Evolutionary conservation across 37 sponge, comb jelly and placozoan genomes (phyloP), one percentile per base, ranked within the genome.

Genomic region (Bolinopsis microptera): DNA sequence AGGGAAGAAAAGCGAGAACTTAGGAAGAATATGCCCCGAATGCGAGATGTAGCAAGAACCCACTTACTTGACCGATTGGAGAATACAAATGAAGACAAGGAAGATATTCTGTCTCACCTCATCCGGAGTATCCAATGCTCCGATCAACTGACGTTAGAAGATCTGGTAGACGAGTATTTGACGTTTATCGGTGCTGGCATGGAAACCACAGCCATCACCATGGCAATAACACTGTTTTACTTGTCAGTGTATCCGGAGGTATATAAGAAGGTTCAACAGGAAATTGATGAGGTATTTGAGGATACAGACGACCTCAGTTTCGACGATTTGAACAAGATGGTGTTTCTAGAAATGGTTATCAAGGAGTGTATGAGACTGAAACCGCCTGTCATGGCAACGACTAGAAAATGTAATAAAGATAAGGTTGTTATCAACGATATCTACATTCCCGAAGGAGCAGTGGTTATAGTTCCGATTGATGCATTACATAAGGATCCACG

Each of bases 331-430:
- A 27, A 3, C 1, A 2, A 33, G 38, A 8, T 80, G 83, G 35
- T 8, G 36, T 80, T 35, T 33, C 22, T 80, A 23, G 83, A 80
- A 35, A 32, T 36, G 38, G 23, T 33, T 8, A 23, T 80, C 0
- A 80, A 80, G 83, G 83, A 80, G 36, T 36, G 38, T 80, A 8
- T 80, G 36, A 80, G 83, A 23, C 8, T 80, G 83, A 80, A 80
- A 23, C 83, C 83, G 3, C 83, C 83, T 32, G 83, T 23, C 9
- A 3, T 5, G 2, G 8, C 23, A 8, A 80, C 83, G 5, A 35
- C 23, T 2, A 13, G 83, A 31, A 21, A 36, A 22, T 32, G 36
- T 8, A 80, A 35, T 35, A 27, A 22, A 23, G 38, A 80, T 80
- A 27, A 27, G 38, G 83, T 80, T 36, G 36, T 35, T 23, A 22